These are phyloP conservation scores for Zaprionus vittiger DNA, from an alignment of 1,140 invertebrate species.

Conservation along the genomic window DNA sequence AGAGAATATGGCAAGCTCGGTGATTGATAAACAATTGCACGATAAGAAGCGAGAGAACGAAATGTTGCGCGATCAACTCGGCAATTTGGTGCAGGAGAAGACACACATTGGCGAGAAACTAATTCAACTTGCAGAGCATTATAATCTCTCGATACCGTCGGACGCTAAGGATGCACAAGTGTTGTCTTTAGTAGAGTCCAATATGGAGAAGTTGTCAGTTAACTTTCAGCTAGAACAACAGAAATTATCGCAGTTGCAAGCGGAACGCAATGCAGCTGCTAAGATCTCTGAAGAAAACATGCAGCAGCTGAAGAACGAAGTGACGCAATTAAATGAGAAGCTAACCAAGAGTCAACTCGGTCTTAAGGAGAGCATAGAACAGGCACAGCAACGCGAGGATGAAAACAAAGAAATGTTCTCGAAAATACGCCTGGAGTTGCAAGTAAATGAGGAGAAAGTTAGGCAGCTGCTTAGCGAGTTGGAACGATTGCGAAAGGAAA, in stretches of 20 bases:
- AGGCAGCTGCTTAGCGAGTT: neutral
- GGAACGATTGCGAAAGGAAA: neutral
- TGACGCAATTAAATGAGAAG: neutral
- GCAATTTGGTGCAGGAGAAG: conserved; percentile 9
- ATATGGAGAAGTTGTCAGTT: neutral
- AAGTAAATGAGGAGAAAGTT: conserved; percentile 1
- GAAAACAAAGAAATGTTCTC: neutral
- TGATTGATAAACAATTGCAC: conserved; percentile 75
- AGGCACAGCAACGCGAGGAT: neutral
- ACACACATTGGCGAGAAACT: conserved; percentile 29
- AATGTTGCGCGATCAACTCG: conserved; percentile 46
- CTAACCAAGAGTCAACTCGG: neutral
- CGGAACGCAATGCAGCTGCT: neutral
- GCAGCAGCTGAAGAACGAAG: neutral
- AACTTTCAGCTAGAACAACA: conserved; percentile 2
- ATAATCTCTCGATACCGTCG: conserved; percentile 20
- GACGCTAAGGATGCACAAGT: neutral
- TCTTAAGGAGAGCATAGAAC: neutral
- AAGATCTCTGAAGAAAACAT: neutral
- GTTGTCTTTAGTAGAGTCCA: neutral
- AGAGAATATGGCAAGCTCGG: conserved; percentile 71
- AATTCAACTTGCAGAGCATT: conserved; percentile 28
- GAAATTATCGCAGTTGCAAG: conserved; percentile 15
- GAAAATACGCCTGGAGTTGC: neutral
- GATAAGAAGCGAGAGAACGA: conserved; percentile 78